A percentile compares a stretch with the other conserved stretches of the same genome.
Evolutionary conservation across 2,797 vertebrate genomes (phyloP).

Genomic region (Anguilla pacifica): DNA sequence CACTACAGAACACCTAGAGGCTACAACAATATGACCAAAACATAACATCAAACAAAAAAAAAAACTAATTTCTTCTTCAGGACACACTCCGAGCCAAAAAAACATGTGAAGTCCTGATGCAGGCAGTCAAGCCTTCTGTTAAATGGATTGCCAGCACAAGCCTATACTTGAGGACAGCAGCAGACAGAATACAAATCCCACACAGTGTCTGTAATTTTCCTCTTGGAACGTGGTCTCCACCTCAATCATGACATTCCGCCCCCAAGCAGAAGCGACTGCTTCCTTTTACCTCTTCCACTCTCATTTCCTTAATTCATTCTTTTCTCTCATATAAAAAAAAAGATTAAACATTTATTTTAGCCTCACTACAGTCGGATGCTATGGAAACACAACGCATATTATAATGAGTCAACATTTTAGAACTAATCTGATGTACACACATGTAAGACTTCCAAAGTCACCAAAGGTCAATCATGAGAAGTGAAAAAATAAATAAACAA

Average conservation of each 20-base stretch:
- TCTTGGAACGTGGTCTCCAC: neutral
- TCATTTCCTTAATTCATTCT: neutral
- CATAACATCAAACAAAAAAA: neutral
- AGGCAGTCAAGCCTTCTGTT: neutral
- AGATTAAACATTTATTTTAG: neutral
- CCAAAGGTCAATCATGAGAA: neutral
- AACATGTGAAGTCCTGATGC: neutral
- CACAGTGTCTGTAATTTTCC: constrained; percentile 3
- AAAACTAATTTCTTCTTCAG: neutral
- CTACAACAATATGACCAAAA: neutral
- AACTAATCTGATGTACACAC: neutral
- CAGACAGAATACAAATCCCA: neutral
- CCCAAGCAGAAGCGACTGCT: neutral
- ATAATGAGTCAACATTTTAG: neutral
- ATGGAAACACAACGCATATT: neutral
- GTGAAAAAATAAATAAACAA: neutral
- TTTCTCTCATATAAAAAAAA: neutral
- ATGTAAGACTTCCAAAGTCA: neutral
- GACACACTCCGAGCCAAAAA: neutral
- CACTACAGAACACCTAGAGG: neutral
- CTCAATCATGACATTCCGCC: neutral
- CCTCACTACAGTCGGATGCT: neutral
- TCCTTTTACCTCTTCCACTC: neutral
- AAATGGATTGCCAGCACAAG: neutral
- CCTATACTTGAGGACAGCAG: neutral